Conservation (phyloP, 2,888 invertebrate genomes). For the Dicyrtomina minuta region DNA sequence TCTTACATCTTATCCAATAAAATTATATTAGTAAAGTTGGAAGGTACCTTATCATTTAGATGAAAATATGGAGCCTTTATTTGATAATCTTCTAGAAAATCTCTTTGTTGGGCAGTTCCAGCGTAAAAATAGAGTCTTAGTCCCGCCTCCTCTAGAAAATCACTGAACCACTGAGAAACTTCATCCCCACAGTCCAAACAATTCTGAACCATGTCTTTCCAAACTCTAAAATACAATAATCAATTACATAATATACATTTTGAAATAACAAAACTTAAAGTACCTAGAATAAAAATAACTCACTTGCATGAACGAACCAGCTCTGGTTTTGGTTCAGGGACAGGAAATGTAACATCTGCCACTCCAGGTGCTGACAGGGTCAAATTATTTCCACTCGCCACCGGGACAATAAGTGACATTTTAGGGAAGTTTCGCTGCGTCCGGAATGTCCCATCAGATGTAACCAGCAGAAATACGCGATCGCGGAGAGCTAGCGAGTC, state of each 20-base stretch:
- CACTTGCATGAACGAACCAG: constrained; percentile 37
- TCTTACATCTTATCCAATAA: too few species aligned
- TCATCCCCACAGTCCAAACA: constrained; percentile 42
- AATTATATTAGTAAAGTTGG: too few species aligned
- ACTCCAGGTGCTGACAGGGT: constrained; percentile 46
- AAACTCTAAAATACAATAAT: constrained; percentile 32
- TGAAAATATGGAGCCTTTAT: too few species aligned
- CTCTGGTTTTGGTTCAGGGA: constrained; percentile 40
- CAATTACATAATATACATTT: not conserved
- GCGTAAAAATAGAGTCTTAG: too few species aligned
- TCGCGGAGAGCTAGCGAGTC: constrained; percentile 44
- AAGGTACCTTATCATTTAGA: too few species aligned
- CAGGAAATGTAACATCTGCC: constrained; percentile 37
- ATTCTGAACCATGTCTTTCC: constrained; percentile 33
- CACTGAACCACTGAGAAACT: constrained; percentile 39
- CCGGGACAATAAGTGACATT: constrained; percentile 43
- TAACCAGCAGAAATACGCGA: constrained; percentile 50
- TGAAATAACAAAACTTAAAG: too few species aligned
- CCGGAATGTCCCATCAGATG: constrained; percentile 42
- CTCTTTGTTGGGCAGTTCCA: too few species aligned
- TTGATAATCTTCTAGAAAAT: too few species aligned
- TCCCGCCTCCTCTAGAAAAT: too few species aligned
- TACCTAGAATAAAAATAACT: too few species aligned
- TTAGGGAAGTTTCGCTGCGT: constrained; percentile 46
- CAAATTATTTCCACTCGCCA: constrained; percentile 40